phyloP scores from a whole-genome alignment of 2,888 invertebrate genomes.

The Malthinus seriepunctatus region DNA sequence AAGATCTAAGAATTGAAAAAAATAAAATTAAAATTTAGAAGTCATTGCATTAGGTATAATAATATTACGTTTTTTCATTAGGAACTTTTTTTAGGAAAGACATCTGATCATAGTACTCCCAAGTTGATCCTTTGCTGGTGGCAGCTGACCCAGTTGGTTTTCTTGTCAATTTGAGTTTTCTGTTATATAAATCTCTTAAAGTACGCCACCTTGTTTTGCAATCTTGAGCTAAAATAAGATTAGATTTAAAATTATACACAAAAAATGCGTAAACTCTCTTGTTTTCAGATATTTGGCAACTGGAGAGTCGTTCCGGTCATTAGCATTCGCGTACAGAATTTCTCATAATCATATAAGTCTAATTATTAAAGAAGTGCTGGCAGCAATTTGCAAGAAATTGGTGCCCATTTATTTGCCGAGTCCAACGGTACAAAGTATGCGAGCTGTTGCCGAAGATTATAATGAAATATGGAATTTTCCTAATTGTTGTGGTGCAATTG shows the following conservation, averaged over 20 bases:
- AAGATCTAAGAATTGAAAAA: too few relatives aligned
- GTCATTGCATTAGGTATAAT: too few relatives aligned
- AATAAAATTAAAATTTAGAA: too few relatives aligned
- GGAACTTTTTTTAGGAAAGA: not conserved
- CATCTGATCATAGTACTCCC: too few relatives aligned
- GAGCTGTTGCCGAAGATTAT: conserved; percentile 3
- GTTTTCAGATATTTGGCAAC: conserved; percentile 30
- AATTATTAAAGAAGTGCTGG: conserved; percentile 31
- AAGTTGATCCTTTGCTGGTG: too few relatives aligned
- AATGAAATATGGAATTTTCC: conserved; percentile 5
- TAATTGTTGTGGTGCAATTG: conserved; percentile 7
- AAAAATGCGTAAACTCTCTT: conserved; percentile 12
- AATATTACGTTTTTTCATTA: not conserved
- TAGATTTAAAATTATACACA: too few relatives aligned
- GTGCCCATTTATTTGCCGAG: conserved; percentile 29
- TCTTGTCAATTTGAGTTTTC: not conserved
- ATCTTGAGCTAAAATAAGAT: not conserved
- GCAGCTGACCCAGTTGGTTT: too few relatives aligned
- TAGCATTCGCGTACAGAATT: conserved; percentile 31
- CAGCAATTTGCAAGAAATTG: conserved; percentile 27
- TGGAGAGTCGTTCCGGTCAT: conserved; percentile 29
- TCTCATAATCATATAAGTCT: conserved; percentile 31
- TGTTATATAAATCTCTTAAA: not conserved
- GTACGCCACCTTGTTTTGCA: not conserved
- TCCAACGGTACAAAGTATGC: conserved; percentile 32